phyloP scores from a whole-genome alignment of 2,888 invertebrate species.

The Ceramica pisi region DNA sequence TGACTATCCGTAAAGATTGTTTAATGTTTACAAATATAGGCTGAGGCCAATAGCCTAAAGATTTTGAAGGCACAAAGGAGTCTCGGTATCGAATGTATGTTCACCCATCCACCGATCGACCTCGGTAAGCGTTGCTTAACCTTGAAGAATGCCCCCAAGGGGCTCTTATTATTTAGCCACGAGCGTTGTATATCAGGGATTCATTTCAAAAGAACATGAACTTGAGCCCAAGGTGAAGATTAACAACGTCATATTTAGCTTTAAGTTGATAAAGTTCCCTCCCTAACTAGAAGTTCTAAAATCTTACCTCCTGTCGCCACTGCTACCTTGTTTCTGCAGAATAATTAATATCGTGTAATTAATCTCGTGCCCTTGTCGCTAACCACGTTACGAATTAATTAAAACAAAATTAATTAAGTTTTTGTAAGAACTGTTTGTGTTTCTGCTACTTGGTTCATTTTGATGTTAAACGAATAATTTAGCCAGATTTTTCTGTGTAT shows the following conservation, averaged over 20 bases:
- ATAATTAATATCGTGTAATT: conserved; percentile 22
- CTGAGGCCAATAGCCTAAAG: too few species aligned
- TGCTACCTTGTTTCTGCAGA: not conserved
- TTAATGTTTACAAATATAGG: too few species aligned
- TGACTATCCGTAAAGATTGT: too few species aligned
- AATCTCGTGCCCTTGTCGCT: conserved; percentile 8
- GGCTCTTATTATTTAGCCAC: too few species aligned
- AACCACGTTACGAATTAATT: conserved; percentile 14
- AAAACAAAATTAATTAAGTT: conserved; percentile 19
- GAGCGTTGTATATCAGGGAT: too few species aligned
- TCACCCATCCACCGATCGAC: too few species aligned
- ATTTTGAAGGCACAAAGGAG: too few species aligned
- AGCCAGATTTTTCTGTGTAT: not conserved
- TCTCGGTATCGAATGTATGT: too few species aligned
- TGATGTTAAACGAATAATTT: not conserved
- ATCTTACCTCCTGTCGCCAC: not conserved
- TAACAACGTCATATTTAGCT: not conserved
- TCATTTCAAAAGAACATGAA: not conserved
- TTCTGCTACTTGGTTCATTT: conserved; percentile 9
- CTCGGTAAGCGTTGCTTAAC: too few species aligned
- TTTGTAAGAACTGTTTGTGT: conserved; percentile 6
- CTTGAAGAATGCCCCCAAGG: too few species aligned
- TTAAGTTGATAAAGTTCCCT: not conserved
- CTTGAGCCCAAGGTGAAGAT: not conserved
- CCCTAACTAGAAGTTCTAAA: conserved; percentile 5